phyloP scores from a whole-genome alignment of 2,113 vertebrate species.

The Polyodon spathula region DNA sequence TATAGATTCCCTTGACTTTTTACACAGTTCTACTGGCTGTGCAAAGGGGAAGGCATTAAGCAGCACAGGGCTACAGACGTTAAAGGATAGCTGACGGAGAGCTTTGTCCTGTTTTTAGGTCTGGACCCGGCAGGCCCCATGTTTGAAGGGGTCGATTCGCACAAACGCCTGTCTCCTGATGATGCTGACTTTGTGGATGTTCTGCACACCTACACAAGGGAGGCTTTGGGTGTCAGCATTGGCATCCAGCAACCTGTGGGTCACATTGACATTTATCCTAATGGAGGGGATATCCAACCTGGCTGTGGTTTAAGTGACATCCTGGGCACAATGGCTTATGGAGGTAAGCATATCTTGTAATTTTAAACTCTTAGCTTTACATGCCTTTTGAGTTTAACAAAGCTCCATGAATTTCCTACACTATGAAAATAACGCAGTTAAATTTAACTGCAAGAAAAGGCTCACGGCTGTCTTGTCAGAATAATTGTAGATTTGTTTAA shows the following conservation, averaged over 20 bases:
- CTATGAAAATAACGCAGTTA: too few species aligned
- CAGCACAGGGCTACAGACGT: too few species aligned
- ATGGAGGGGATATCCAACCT: slow-evolving; percentile 84
- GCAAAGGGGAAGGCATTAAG: background rate
- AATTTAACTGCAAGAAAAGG: too few species aligned
- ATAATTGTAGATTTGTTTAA: too few species aligned
- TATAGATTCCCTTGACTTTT: too few species aligned
- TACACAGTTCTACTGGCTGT: too few species aligned
- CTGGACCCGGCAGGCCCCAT: slow-evolving; percentile 92
- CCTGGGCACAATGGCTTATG: slow-evolving; percentile 63
- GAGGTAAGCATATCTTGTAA: slow-evolving; percentile 62
- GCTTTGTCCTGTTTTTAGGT: slow-evolving; percentile 53
- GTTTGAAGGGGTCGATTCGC: slow-evolving; percentile 76
- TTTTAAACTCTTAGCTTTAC: too few species aligned
- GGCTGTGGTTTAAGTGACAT: slow-evolving; percentile 76
- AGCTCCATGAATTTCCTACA: too few species aligned
- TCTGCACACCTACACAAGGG: slow-evolving; percentile 83
- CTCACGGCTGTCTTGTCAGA: too few species aligned
- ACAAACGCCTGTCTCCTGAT: slow-evolving; percentile 78
- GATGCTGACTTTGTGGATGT: slow-evolving; percentile 93
- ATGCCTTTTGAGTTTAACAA: too few species aligned
- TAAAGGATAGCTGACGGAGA: too few species aligned
- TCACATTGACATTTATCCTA: slow-evolving; percentile 91
- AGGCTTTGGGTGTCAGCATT: slow-evolving; percentile 84
- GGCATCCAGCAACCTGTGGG: slow-evolving; percentile 91